Evolutionary conservation across 2,888 invertebrate genomes (phyloP), one percentile per base, ranked within the genome.

Genomic region (Galeopsomyia nigrocyanea): DNA sequence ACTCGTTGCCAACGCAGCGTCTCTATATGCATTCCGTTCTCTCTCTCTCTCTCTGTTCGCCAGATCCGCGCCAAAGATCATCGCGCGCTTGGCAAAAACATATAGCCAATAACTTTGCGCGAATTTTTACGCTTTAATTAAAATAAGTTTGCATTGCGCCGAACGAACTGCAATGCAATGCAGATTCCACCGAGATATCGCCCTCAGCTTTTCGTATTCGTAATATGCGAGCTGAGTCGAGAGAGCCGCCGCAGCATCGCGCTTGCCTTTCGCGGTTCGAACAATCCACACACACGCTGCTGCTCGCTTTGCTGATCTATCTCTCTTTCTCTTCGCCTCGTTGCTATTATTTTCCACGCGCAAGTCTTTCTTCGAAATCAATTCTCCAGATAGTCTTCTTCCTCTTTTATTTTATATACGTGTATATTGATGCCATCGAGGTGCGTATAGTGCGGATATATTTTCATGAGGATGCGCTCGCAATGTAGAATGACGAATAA

Each of bases 41-140:
- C 10, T 39, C 39, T 10, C 10, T 39, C 39, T 39, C 39, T 39
- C 13, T 3, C 39, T 31, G 39, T 10, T 39, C 3, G 46, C 26
- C n/a, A 70, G 64, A 70, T 70, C 46, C 6, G 26, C 55, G 13
- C 19, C 9, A 55, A 17, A 53, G 65, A 65, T 65, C 49, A 61
- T 66, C 53, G 19, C 39, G 31, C 31, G 31, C 22, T 9, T 7
- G 22, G 39, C 13, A 39, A 39, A 39, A 39, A 39, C 39, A 39
- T 39, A 39, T 39, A 17, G 50, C 63, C 39, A 68, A 68, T 68
- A 68, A 63, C 49, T 50, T 22, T 6, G n/a, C 39, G 16, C 14
- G 49, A 2, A 21, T 71, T 62, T 71, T 62, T 67, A 56, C 56
- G 21, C 57, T 51, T 39, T 67, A 67, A 71, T 71, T 66, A 71